Base-by-base conservation (phyloP, 2,113 vertebrate species). In the Dromaius novaehollandiae region DNA sequence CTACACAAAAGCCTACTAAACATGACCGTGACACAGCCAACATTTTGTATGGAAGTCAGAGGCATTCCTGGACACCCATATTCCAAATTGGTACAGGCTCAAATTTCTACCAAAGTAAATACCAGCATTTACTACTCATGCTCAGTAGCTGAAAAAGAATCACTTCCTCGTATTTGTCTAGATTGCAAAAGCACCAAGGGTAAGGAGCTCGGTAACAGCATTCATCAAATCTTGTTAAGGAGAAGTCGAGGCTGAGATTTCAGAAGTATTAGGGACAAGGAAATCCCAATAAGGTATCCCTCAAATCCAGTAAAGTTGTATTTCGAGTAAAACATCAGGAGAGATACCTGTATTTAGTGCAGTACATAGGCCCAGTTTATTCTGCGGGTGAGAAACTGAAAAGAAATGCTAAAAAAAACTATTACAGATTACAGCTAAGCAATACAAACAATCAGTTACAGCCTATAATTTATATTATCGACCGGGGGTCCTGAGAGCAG, bases 131-230 rank as follows among this genome's bases (percentile, higher is more conserved):
- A 14, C 30, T 9, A 88, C 22, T 65, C 58, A 44, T 0, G 13
- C 38, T 63, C 8, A 76, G 40, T 18, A 53, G 63, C 20, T 66
- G 28, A 73, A 82, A 83, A 75, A 48, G 4, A 86, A 75, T 44
- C 42, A 53, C 34, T 77, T 91, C 90, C 46, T 91, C 58, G 11
- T 83, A 74, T 22, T 48, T 74, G 7, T 5, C 75, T 19, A 36
- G 12, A 58, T 25, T 48, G 91, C 26, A 46, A 53, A 79, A 56
- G 19, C 5, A 56, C 11, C 16, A 61, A 13, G 16, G 2, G 7
- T 21, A 42, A 9, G 14, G 5, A 80, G 2, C 0, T 0, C 28
- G 8, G 15, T 4, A 77, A 66, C 0, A 69, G 24, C 7, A 13
- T 46, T 40, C 76, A 93, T 50, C 25, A 88, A 36, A 7, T 32